These are phyloP conservation scores for Pseudorectes ferrugineus DNA, from an alignment of 2,113 vertebrate genomes.

Conservation along the genomic window DNA sequence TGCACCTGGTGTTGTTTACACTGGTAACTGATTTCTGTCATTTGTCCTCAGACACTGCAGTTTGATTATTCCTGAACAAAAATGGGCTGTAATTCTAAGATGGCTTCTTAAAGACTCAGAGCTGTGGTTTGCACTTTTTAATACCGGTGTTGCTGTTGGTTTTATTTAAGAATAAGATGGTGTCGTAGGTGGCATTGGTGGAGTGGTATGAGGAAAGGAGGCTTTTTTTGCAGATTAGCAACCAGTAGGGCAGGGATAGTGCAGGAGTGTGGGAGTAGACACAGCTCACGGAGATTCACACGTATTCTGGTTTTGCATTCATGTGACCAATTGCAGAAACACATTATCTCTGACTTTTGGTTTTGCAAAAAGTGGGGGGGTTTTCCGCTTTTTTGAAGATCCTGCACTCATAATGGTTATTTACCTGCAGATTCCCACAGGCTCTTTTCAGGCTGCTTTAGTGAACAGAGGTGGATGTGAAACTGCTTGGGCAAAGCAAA, in stretches of 20 bases:
- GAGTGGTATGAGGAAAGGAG: neutral
- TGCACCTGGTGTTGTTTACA: neutral
- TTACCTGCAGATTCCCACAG: neutral
- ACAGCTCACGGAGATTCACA: neutral
- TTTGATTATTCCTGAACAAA: neutral
- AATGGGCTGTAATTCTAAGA: neutral
- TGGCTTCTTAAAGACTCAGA: neutral
- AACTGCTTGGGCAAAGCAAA: neutral
- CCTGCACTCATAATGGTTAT: neutral
- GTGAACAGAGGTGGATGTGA: neutral
- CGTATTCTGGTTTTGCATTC: neutral
- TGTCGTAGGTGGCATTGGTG: neutral
- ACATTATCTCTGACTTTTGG: neutral
- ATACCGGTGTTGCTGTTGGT: neutral
- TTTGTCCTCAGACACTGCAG: neutral
- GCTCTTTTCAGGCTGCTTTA: neutral
- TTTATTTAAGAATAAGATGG: neutral
- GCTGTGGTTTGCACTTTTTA: neutral
- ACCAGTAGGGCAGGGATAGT: neutral
- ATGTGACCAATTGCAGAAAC: neutral
- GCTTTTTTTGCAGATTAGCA: neutral
- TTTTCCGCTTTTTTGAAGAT: neutral
- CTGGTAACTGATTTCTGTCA: neutral
- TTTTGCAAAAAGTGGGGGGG: rapidly evolving
- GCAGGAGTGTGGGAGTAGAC: neutral